Evolutionary conservation across 2,113 vertebrate species (phyloP).

Genomic region (Chamaea fasciata): DNA sequence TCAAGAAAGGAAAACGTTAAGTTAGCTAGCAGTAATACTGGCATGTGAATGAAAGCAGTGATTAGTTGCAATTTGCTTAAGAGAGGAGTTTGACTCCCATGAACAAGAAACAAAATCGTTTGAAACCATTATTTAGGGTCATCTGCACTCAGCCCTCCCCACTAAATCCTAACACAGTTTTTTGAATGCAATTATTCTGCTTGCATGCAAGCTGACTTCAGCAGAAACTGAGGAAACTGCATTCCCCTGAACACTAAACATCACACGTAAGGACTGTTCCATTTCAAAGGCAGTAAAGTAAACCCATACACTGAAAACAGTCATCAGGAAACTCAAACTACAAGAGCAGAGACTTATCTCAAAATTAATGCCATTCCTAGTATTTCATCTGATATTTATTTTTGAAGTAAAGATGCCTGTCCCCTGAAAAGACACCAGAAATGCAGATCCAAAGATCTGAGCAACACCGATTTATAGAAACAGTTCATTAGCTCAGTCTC

Average conservation of each 20-base stretch:
- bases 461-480: not conserved
- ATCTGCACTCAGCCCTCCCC: not conserved
- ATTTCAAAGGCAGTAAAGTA: not conserved
- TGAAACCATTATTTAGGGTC: not conserved
- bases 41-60: fast-evolving
- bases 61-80: not conserved
- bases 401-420: not conserved
- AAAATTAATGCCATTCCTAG: not conserved
- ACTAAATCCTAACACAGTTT: not conserved
- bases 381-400: not conserved
- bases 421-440: not conserved
- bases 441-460: not conserved
- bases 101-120: not conserved
- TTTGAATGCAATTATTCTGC: not conserved
- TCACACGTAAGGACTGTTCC: not conserved
- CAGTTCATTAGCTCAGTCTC: not conserved
- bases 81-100: not conserved
- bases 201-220: not conserved
- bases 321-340: not conserved
- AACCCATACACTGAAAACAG: not conserved
- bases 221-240: not conserved
- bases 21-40: not conserved
- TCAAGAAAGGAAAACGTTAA: not conserved
- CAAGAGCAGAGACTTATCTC: not conserved
- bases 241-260: not conserved